phyloP scores from a whole-genome alignment of 1,140 invertebrate genomes.

The Pseudomyrmex sp. region DNA sequence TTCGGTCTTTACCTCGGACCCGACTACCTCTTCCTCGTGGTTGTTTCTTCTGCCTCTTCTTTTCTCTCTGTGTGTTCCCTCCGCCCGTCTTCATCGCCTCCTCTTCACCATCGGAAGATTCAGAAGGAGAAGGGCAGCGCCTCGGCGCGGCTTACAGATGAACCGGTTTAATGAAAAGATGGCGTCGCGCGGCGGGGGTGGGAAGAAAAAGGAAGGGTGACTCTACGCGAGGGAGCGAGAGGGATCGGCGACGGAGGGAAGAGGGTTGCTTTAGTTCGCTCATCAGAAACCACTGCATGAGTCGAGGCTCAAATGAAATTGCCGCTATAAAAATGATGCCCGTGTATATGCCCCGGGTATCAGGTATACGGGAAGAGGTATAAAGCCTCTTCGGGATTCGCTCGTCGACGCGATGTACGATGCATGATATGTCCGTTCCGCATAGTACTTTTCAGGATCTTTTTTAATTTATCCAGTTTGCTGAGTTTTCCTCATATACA shows the following conservation, averaged over 20 bases:
- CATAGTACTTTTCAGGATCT: constrained; percentile 22
- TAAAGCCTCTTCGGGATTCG: constrained; percentile 64
- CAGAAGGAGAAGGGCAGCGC: constrained; percentile 67
- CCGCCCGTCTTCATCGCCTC: constrained; percentile 13
- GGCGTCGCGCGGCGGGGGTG: constrained; percentile 75
- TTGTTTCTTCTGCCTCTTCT: constrained; percentile 29
- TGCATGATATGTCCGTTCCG: constrained; percentile 24
- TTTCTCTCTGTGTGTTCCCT: neutral
- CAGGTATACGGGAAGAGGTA: constrained; percentile 71
- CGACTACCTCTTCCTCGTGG: constrained; percentile 51
- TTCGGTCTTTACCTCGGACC: constrained; percentile 28
- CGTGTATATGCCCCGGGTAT: constrained; percentile 81
- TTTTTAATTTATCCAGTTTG: constrained; percentile 37
- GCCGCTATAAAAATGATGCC: constrained; percentile 84
- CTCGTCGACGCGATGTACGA: constrained; percentile 8
- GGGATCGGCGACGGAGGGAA: constrained; percentile 43
- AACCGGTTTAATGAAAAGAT: constrained; percentile 85
- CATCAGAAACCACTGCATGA: constrained; percentile 84
- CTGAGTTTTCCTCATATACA: neutral
- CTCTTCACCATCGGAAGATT: constrained; percentile 53
- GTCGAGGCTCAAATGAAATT: constrained; percentile 84
- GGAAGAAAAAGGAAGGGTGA: constrained; percentile 46
- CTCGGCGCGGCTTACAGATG: constrained; percentile 76
- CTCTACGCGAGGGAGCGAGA: constrained; percentile 31
- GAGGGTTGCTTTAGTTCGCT: constrained; percentile 74